Percentiles rank a stretch among this genome's conserved stretches.
Evolutionary conservation across 1,140 invertebrate species (phyloP).

Genomic region (Cotesia typhae): DNA sequence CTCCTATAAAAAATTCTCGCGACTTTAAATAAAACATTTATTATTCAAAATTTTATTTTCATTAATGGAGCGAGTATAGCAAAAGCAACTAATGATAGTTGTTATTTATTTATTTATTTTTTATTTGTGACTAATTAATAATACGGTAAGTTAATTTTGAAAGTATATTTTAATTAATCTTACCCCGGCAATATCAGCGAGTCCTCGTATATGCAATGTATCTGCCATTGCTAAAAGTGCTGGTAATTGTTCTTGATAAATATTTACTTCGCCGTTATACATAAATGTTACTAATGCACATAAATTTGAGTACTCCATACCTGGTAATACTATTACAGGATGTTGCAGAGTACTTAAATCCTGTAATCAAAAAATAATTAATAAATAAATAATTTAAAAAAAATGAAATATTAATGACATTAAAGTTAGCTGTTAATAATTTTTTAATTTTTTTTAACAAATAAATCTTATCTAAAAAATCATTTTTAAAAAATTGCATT

Average conservation of each 20-base stretch:
- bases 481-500: no score
- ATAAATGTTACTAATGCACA: slow-evolving; percentile 88
- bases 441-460: no score
- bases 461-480: not conserved
- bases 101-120: not conserved
- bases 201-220: slow-evolving; percentile 83
- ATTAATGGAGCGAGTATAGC: no score
- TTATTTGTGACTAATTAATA: not conserved
- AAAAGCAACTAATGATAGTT: not conserved
- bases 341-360: slow-evolving; percentile 77
- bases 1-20: not conserved
- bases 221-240: slow-evolving; percentile 84
- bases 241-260: slow-evolving; percentile 83
- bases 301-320: slow-evolving; percentile 81
- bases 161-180: slow-evolving; percentile 39
- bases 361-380: slow-evolving; percentile 58
- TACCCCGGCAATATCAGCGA: slow-evolving; percentile 82
- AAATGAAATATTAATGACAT: no score
- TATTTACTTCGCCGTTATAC: slow-evolving; percentile 91
- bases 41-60: no score
- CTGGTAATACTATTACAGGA: slow-evolving; percentile 84
- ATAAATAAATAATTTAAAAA: no score
- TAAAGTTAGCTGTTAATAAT: no score
- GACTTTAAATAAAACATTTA: slow-evolving; percentile 1
- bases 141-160: not conserved